These are phyloP conservation scores for Zaprionus inermis DNA, from an alignment of 1,140 invertebrate genomes.

Conservation along the genomic window DNA sequence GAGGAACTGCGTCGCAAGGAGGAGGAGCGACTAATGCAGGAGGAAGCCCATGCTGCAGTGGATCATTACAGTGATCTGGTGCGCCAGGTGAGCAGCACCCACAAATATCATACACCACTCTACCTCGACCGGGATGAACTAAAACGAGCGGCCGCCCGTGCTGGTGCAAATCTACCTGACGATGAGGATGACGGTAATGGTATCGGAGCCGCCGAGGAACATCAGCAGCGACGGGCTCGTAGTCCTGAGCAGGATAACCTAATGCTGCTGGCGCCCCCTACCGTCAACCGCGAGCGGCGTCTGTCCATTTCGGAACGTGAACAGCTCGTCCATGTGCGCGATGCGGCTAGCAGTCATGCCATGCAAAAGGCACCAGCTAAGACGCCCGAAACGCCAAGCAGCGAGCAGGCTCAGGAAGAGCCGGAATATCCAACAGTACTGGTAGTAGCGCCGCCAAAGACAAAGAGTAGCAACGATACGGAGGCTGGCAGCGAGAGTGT, in stretches of 20 bases:
- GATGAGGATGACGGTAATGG: constrained; percentile 35
- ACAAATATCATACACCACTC: constrained; percentile 85
- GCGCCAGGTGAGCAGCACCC: constrained; percentile 87
- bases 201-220: constrained; percentile 38
- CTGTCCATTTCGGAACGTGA: constrained; percentile 75
- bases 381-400: constrained; percentile 37
- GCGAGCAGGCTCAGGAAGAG: constrained; percentile 28
- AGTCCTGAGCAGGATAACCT: constrained; percentile 50
- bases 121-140: constrained; percentile 88
- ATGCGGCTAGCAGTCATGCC: constrained; percentile 68
- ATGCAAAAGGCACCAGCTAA: constrained; percentile 37
- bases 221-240: constrained; percentile 55
- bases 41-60: constrained; percentile 89
- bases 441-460: constrained; percentile 63
- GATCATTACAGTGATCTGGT: constrained; percentile 93
- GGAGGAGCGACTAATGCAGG: constrained; percentile 81
- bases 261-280: constrained; percentile 61
- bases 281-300: constrained; percentile 60
- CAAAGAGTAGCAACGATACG: constrained; percentile 50
- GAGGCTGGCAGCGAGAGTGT: constrained; percentile 54
- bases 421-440: constrained; percentile 61
- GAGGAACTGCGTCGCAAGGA: constrained; percentile 70
- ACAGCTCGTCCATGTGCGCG: constrained; percentile 75
- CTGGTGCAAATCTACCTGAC: constrained; percentile 56
- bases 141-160: constrained; percentile 86